These are phyloP conservation scores for Thumatha senex DNA, from an alignment of 2,888 invertebrate species.

Conservation along the genomic window DNA sequence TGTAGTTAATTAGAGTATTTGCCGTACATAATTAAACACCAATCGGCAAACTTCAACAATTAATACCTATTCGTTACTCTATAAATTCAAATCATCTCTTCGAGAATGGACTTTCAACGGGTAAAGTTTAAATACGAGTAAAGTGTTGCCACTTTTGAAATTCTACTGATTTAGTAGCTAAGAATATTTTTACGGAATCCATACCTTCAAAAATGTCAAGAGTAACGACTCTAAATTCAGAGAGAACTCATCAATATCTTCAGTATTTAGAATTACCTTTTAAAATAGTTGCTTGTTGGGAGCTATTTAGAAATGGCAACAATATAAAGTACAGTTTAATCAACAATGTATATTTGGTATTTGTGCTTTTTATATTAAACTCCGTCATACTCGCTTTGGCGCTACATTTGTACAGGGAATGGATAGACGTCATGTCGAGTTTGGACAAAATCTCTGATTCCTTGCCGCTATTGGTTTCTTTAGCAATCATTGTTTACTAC, in stretches of 20 bases:
- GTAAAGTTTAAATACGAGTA: no score
- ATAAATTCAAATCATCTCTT: conserved; percentile 7
- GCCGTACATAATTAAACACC: conserved; percentile 22
- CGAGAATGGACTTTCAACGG: background rate
- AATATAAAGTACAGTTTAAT: conserved; percentile 41
- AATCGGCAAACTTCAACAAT: conserved; percentile 38
- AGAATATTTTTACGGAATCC: no score
- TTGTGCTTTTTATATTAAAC: conserved; percentile 55
- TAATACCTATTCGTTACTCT: no score
- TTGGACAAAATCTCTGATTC: conserved; percentile 64
- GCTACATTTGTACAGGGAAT: conserved; percentile 59
- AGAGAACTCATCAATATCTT: conserved; percentile 35
- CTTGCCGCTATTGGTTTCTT: conserved; percentile 56
- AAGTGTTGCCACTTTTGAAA: no score
- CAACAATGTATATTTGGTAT: conserved; percentile 55
- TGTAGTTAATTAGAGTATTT: conserved; percentile 19
- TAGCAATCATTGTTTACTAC: conserved; percentile 62
- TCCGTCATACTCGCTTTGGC: conserved; percentile 46
- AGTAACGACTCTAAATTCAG: conserved; percentile 7
- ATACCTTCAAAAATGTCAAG: conserved; percentile 1
- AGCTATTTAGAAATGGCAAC: conserved; percentile 53
- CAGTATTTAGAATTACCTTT: conserved; percentile 57
- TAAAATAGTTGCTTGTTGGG: conserved; percentile 67
- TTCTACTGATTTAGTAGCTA: no score
- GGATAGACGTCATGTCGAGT: conserved; percentile 62